phyloP scores from a whole-genome alignment of 2,113 vertebrate genomes.

The Pogona vitticeps region DNA sequence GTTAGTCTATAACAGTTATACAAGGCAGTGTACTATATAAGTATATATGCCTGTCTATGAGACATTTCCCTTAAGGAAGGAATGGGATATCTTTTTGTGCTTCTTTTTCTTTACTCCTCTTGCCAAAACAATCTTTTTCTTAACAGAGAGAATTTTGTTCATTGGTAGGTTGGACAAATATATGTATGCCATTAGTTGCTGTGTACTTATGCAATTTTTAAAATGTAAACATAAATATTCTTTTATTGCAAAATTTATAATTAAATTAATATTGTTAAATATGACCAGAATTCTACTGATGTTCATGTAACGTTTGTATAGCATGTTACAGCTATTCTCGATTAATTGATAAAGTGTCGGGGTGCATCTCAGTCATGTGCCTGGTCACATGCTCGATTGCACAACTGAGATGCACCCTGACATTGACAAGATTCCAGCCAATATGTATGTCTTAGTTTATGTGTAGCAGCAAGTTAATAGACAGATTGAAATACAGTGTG shows the following conservation, averaged over 20 bases:
- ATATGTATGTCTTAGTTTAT: not conserved
- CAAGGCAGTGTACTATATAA: not conserved
- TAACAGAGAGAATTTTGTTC: constrained; percentile 1
- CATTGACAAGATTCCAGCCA: too few relatives aligned
- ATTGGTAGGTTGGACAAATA: not conserved
- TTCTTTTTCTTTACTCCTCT: not conserved
- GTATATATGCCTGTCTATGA: not conserved
- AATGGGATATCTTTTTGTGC: not conserved
- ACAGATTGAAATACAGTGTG: not conserved
- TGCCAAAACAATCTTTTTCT: not conserved
- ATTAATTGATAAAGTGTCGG: too few relatives aligned
- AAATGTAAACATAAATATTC: not conserved
- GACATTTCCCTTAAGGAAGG: not conserved
- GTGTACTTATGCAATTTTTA: too few relatives aligned
- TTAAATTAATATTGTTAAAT: not conserved
- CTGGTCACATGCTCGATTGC: too few relatives aligned
- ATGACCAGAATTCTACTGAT: too few relatives aligned
- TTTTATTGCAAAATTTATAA: not conserved
- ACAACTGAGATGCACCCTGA: too few relatives aligned
- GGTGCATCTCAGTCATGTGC: too few relatives aligned
- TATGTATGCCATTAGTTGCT: not conserved
- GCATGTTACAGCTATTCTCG: too few relatives aligned
- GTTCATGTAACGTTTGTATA: too few relatives aligned
- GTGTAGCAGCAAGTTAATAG: not conserved
- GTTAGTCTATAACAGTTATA: too few relatives aligned